Evolutionary conservation across 2,888 invertebrate genomes (phyloP).

Genomic region (Bembecia ichneumoniformis): DNA sequence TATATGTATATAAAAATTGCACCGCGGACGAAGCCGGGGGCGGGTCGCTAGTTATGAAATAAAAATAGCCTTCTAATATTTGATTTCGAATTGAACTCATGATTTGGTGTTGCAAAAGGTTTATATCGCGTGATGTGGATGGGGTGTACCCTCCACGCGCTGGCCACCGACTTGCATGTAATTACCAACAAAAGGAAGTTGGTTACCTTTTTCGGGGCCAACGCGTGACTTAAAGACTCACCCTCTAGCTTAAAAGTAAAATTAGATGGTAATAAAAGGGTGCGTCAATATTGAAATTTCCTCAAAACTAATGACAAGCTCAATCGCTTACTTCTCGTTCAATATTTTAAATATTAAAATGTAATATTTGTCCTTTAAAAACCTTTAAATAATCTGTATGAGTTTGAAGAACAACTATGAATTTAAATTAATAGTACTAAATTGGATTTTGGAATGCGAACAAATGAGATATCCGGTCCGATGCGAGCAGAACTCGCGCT

Average conservation of each 20-base stretch:
- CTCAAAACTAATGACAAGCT: conserved; percentile 22
- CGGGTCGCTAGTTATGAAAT: background rate
- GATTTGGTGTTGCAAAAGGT: conserved; percentile 26
- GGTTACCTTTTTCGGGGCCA: conserved; percentile 46
- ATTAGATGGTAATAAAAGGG: conserved; percentile 50
- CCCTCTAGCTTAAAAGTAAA: conserved; percentile 37
- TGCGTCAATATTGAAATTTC: conserved; percentile 33
- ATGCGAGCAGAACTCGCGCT: no score
- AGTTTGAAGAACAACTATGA: background rate
- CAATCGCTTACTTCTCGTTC: conserved; percentile 10
- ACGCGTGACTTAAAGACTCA: conserved; percentile 43
- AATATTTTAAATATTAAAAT: background rate
- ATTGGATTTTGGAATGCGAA: background rate
- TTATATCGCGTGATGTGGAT: conserved; percentile 47
- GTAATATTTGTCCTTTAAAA: no score
- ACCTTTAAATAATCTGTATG: no score
- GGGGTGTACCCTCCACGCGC: conserved; percentile 37
- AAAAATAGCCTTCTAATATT: background rate
- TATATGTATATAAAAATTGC: no score
- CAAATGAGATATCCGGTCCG: background rate
- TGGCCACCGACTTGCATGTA: conserved; percentile 45
- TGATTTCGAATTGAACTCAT: conserved; percentile 16
- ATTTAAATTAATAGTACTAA: background rate
- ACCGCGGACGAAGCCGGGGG: no score
- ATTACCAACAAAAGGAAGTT: conserved; percentile 55